Conservation (phyloP, 2,797 vertebrate genomes). For the Lepilemur ruficaudatus region DNA sequence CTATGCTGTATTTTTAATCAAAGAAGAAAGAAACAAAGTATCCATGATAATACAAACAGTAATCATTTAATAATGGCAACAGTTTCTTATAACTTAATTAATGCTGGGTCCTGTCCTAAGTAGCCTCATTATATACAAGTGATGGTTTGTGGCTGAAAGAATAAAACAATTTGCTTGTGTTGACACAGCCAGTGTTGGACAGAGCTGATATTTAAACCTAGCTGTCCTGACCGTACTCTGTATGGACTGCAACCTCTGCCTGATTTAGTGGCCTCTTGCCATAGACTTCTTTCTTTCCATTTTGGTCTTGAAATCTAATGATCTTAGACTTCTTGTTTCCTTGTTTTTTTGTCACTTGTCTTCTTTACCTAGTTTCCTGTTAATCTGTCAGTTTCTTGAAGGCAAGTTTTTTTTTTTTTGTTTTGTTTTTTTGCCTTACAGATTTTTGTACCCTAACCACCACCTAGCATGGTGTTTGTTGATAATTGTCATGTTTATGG, state of each 20-base stretch:
- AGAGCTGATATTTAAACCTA: background rate
- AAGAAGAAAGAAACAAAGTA: background rate
- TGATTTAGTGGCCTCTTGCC: background rate
- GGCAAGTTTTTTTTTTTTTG: background rate
- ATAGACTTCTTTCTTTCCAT: background rate
- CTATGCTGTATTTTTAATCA: background rate
- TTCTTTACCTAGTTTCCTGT: background rate
- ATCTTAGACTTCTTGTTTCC: background rate
- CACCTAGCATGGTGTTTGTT: background rate
- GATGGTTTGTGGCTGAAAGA: background rate
- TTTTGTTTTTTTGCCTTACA: background rate
- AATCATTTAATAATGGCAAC: background rate
- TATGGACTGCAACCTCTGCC: too few relatives aligned
- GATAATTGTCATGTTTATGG: background rate
- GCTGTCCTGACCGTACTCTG: background rate
- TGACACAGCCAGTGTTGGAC: background rate
- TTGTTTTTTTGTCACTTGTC: background rate
- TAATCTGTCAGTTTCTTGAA: background rate
- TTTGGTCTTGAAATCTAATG: conserved; percentile 8
- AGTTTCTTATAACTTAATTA: background rate
- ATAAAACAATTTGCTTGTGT: background rate
- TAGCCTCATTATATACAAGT: background rate
- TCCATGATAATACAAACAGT: background rate
- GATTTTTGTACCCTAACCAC: background rate
- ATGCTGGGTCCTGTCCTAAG: background rate